These are phyloP conservation scores for Mastacembelus armatus DNA, from an alignment of 2,797 vertebrate species.

Conservation along the genomic window DNA sequence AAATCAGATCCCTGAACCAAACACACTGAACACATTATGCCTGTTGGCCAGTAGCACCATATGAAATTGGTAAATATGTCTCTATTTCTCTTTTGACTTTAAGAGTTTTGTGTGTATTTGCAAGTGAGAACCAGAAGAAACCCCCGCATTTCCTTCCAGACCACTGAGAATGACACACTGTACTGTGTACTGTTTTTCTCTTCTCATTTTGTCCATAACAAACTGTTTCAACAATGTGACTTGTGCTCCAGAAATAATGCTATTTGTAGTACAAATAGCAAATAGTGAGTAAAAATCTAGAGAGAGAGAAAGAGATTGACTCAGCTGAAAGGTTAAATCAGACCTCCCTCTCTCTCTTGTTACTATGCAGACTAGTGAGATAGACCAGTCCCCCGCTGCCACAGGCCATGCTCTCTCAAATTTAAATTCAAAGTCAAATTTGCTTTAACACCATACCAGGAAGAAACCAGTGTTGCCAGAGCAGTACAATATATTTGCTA, in stretches of 20 bases:
- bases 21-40: conserved; percentile 31
- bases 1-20: conserved; percentile 39
- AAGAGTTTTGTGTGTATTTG: conserved; percentile 15
- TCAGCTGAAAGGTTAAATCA: conserved; percentile 78
- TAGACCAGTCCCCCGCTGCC: conserved; percentile 62
- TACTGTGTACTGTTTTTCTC: conserved; percentile 4
- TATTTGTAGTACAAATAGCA: conserved; percentile 28
- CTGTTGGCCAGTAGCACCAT: conserved; percentile 16
- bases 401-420: conserved; percentile 65
- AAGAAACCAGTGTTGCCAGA: conserved; percentile 47
- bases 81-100: conserved; percentile 23
- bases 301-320: conserved; percentile 54
- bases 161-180: conserved; percentile 46
- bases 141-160: conserved; percentile 50
- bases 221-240: conserved; percentile 19
- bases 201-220: conserved; percentile 27
- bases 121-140: conserved; percentile 16
- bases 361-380: conserved; percentile 80
- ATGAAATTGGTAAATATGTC: conserved; percentile 44
- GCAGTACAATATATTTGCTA: conserved; percentile 36
- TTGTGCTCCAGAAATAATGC: conserved; percentile 11
- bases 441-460: conserved; percentile 49
- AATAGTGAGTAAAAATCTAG: conserved; percentile 35
- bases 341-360: conserved; percentile 72
- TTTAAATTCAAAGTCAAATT: conserved; percentile 70